Evolutionary conservation across 2,888 invertebrate species (phyloP).

Genomic region (Andrena bucephala): DNA sequence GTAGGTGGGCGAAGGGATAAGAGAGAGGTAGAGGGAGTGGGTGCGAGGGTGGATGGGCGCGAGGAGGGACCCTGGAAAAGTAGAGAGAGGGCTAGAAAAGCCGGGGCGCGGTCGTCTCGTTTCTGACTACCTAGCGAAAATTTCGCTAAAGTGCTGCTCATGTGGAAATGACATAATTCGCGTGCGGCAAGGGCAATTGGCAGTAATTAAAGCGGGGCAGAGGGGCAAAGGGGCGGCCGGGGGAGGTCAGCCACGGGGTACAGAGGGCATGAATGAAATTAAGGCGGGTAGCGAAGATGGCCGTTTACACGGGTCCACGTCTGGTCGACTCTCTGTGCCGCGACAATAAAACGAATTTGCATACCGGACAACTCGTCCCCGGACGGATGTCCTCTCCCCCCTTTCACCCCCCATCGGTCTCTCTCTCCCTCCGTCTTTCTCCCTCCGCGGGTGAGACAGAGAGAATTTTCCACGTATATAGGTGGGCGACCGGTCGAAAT

Average conservation of each 20-base stretch:
- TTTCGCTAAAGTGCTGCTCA: constrained; percentile 73
- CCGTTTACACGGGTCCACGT: constrained; percentile 80
- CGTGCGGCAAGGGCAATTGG: constrained; percentile 82
- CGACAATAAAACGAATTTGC: constrained; percentile 84
- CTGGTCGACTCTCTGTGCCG: constrained; percentile 72
- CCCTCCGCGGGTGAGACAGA: constrained; percentile 27
- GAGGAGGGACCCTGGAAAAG: constrained; percentile 36
- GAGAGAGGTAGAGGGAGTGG: constrained; percentile 6
- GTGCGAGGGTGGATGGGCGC: not conserved
- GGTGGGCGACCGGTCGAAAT: constrained; percentile 74
- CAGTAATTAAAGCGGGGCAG: constrained; percentile 82
- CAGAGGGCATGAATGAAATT: constrained; percentile 81
- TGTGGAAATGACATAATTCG: constrained; percentile 82
- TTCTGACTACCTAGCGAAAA: constrained; percentile 75
- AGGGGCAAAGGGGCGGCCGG: constrained; percentile 29
- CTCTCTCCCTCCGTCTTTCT: not conserved
- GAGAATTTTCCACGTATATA: constrained; percentile 75
- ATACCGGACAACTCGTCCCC: constrained; percentile 80
- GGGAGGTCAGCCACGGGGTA: constrained; percentile 49
- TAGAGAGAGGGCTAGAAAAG: constrained; percentile 53
- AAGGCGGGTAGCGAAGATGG: constrained; percentile 81
- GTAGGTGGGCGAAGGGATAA: not conserved
- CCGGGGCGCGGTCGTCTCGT: constrained; percentile 69
- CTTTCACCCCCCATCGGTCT: not conserved
- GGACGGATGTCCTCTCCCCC: constrained; percentile 68